A percentile compares a stretch with the other conserved stretches of the same genome.
phyloP scores from a whole-genome alignment of 2,113 vertebrate species.

The Tetrax tetrax region DNA sequence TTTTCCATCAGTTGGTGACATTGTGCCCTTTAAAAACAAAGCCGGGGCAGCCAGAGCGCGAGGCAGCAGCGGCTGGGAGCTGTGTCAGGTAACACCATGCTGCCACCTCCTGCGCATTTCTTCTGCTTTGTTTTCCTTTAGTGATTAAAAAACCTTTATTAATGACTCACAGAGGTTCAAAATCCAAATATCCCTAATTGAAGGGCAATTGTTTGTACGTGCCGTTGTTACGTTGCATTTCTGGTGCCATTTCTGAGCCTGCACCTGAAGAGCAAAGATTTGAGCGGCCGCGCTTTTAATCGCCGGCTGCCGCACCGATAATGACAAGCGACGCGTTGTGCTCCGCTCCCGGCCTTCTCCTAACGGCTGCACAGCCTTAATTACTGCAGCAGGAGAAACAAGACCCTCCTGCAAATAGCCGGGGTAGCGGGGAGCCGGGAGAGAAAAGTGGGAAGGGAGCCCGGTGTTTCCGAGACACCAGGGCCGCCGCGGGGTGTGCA shows the following conservation, averaged over 20 bases:
- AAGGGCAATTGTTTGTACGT: background rate
- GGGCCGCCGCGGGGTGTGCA: background rate
- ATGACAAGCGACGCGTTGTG: fast-evolving
- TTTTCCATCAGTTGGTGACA: background rate
- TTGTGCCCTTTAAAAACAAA: background rate
- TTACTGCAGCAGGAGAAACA: background rate
- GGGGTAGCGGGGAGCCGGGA: fast-evolving
- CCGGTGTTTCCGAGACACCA: fast-evolving
- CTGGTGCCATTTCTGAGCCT: background rate
- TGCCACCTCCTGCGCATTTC: background rate
- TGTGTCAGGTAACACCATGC: no score
- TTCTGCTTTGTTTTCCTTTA: background rate
- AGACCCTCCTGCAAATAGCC: background rate
- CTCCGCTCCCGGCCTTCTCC: background rate
- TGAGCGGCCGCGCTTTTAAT: background rate
- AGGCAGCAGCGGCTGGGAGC: background rate
- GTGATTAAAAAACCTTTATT: background rate
- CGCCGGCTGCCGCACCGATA: background rate
- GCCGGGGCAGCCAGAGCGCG: background rate
- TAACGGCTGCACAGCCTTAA: background rate
- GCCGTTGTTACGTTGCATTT: background rate
- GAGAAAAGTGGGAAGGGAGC: background rate
- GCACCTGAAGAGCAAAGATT: background rate
- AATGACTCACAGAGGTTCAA: background rate
- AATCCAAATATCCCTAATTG: background rate